Evolutionary conservation across 1,140 invertebrate species (phyloP), one percentile per base, ranked within the genome.

Genomic region (Tetramorium parvispinum): DNA sequence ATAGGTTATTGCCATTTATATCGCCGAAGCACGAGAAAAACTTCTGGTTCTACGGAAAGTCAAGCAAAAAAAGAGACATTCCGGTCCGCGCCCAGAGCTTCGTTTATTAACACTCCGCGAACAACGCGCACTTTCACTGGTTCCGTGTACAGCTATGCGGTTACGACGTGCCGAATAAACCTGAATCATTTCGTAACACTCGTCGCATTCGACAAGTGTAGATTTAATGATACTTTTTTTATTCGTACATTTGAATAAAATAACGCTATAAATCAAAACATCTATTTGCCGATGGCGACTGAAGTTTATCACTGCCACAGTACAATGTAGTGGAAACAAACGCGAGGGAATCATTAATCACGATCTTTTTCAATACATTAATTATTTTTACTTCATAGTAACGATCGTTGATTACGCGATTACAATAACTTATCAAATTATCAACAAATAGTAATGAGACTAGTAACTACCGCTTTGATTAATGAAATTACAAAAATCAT

Each of bases 51-150:
- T 21, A n/a, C 37, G 63, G 46, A 75, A 75, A 61, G 46, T 49
- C 18, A 11, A 40, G 1, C 13, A 46, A 32, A 18, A 73, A 51
- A 51, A 21, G 24, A 55, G 57, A 18, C 57, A 76, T 77, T 83
- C 32, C 76, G 18, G 24, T 57, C 27, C 37, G 18, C 32, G 10
- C 43, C 18, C 32, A 77, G 53, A 77, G 68, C 59, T 88, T 85
- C 87, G 61, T 89, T 88, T 63, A 86, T 88, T 88, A 87, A 68
- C 87, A 61, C 66, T 59, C 51, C n/a, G 24, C 11, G 27, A n/a
- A 70, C 68, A 63, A 73, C 37, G 27, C 51, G 51, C 40, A 88
- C 88, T 89, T 89, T 89, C 87, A 87, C 87, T 76, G 37, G n/a
- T 18, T 55, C 75, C 51, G 63, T 7, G 83, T 76, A 46, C 66